These are phyloP conservation scores for Deilephila elpenor DNA, from an alignment of 2,888 invertebrate genomes.

Conservation along the genomic window DNA sequence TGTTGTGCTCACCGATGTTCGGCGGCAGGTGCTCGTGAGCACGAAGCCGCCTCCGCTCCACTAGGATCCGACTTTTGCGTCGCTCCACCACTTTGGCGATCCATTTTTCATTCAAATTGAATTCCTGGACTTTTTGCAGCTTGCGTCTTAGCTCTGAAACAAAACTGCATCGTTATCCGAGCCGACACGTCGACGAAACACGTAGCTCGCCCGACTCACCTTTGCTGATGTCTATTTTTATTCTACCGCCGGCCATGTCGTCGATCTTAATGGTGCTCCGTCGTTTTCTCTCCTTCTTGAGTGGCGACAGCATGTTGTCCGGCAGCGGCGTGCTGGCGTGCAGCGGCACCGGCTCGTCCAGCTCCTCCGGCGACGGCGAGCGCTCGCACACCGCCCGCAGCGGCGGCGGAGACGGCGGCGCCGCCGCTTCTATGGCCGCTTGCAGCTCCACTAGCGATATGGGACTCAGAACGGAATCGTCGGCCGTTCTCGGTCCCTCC, in stretches of 20 bases:
- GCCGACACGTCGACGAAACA: neutral
- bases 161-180: neutral
- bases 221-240: slow-evolving; percentile 50
- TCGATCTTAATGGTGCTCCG: slow-evolving; percentile 44
- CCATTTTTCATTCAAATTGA: slow-evolving; percentile 52
- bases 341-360: slow-evolving; percentile 37
- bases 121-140: slow-evolving; percentile 46
- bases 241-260: slow-evolving; percentile 39
- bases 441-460: slow-evolving; percentile 68
- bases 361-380: slow-evolving; percentile 35
- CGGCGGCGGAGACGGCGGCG: slow-evolving; percentile 46
- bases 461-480: slow-evolving; percentile 47
- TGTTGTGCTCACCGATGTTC: neutral
- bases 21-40: slow-evolving; percentile 33
- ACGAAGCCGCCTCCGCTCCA: slow-evolving; percentile 37
- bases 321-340: slow-evolving; percentile 39
- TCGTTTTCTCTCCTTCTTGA: slow-evolving; percentile 53
- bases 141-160: slow-evolving; percentile 45
- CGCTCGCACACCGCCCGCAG: slow-evolving; percentile 29
- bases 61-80: slow-evolving; percentile 46
- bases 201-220: slow-evolving; percentile 45
- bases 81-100: slow-evolving; percentile 46
- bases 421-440: slow-evolving; percentile 62
- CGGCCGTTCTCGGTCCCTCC: slow-evolving; percentile 39
- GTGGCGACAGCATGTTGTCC: slow-evolving; percentile 25